These are phyloP conservation scores for Oreonectes daqikongensis DNA, from an alignment of 2,797 vertebrate species.

Conservation along the genomic window DNA sequence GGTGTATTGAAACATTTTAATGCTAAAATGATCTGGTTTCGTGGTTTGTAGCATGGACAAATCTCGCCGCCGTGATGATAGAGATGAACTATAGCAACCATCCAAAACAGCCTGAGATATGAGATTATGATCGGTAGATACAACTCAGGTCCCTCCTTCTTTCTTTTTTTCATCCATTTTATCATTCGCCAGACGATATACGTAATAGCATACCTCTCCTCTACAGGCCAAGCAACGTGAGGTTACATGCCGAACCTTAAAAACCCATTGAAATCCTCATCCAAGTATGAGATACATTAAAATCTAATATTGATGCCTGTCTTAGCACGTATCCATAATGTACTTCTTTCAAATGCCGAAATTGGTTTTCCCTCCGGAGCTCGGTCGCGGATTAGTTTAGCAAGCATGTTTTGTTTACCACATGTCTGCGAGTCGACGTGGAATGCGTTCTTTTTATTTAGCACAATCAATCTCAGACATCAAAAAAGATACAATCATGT, in stretches of 20 bases:
- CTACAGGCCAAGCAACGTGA: background rate
- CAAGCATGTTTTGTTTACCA: constrained; percentile 35
- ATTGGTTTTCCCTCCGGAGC: constrained; percentile 30
- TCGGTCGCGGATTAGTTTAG: constrained; percentile 21
- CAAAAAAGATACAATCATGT: constrained; percentile 44
- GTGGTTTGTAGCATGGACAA: too few species aligned
- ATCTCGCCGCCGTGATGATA: too few species aligned
- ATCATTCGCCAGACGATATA: too few species aligned
- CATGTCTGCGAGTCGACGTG: constrained; percentile 30
- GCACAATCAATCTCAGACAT: constrained; percentile 54
- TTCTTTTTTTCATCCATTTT: too few species aligned
- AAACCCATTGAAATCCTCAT: background rate
- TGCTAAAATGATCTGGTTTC: background rate
- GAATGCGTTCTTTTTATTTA: constrained; percentile 41
- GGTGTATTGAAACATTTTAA: too few species aligned
- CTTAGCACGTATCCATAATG: background rate
- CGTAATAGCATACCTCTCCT: too few species aligned
- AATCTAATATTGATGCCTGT: background rate
- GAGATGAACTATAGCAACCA: too few species aligned
- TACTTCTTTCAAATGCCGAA: background rate
- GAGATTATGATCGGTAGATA: background rate
- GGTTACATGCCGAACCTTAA: background rate
- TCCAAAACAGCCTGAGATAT: too few species aligned
- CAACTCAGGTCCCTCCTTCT: background rate
- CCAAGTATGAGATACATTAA: background rate